These are phyloP conservation scores for Phrynosoma platyrhinos DNA, from an alignment of 2,113 vertebrate species.

Conservation along the genomic window DNA sequence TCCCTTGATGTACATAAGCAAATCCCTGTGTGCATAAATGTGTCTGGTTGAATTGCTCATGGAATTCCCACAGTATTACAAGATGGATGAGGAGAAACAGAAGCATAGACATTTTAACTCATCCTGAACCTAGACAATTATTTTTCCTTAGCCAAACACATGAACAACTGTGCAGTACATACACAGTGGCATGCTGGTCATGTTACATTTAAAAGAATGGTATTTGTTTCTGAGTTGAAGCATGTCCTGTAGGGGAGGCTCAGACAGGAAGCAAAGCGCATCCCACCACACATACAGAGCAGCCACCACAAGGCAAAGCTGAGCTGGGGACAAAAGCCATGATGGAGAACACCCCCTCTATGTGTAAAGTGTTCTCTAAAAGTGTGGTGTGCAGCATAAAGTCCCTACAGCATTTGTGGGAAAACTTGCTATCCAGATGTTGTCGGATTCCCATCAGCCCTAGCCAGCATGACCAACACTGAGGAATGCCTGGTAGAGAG, in stretches of 20 bases:
- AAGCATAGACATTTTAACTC: not conserved
- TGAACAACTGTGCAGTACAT: not conserved
- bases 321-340: not conserved
- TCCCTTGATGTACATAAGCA: not conserved
- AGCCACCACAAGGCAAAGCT: not conserved
- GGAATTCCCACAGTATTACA: not conserved
- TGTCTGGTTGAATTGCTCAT: accelerated
- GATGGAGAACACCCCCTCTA: not conserved
- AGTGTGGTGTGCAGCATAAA: not conserved
- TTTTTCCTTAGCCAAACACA: not conserved
- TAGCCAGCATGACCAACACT: not conserved
- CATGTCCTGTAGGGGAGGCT: not conserved
- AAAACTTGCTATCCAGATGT: too few relatives aligned
- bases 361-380: not conserved
- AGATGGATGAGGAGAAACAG: not conserved
- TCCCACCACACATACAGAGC: not conserved
- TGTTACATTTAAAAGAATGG: not conserved
- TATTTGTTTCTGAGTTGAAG: not conserved
- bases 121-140: not conserved
- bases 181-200: not conserved
- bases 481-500: too few relatives aligned
- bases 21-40: not conserved
- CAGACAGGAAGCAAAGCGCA: not conserved
- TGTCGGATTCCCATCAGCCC: not conserved
- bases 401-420: not conserved